Evolutionary conservation across 2,888 invertebrate genomes (phyloP).

Genomic region (Drosophila antonietae): DNA sequence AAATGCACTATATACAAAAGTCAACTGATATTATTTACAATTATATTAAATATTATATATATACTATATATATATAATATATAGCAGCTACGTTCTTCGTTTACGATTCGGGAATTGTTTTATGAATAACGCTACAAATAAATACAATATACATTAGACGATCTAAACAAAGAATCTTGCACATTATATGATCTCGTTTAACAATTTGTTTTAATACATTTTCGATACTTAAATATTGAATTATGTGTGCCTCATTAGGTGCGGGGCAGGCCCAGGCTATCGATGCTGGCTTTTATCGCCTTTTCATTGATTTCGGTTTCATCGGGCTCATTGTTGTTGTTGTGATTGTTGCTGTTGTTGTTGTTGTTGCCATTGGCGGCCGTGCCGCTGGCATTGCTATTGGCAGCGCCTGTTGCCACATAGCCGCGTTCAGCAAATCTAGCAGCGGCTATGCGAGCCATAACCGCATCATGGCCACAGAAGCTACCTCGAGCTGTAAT

Average conservation of each 20-base stretch:
- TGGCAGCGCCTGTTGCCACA: conserved; percentile 3
- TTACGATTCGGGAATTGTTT: conserved; percentile 2
- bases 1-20: conserved; percentile 55
- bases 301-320: conserved; percentile 37
- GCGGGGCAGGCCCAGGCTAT: conserved; percentile 51
- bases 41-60: not conserved
- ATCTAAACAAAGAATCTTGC: conserved; percentile 49
- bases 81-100: conserved; percentile 15
- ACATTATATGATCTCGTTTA: conserved; percentile 40
- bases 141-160: conserved; percentile 40
- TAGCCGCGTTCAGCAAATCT: conserved; percentile 10
- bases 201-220: conserved; percentile 24
- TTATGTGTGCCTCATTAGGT: conserved; percentile 18
- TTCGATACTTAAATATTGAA: conserved; percentile 26
- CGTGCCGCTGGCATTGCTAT: not conserved
- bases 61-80: conserved; percentile 3
- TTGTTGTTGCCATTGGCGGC: not conserved
- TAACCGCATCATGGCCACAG: conserved; percentile 40
- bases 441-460: conserved; percentile 44
- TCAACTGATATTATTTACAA: conserved; percentile 62
- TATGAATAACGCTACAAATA: conserved; percentile 19
- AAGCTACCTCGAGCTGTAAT: not conserved
- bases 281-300: conserved; percentile 49
- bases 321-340: conserved; percentile 25
- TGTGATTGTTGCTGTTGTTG: conserved; percentile 1